Conservation (phyloP, 2,888 invertebrate genomes). For the Uloborus plumipes region DNA sequence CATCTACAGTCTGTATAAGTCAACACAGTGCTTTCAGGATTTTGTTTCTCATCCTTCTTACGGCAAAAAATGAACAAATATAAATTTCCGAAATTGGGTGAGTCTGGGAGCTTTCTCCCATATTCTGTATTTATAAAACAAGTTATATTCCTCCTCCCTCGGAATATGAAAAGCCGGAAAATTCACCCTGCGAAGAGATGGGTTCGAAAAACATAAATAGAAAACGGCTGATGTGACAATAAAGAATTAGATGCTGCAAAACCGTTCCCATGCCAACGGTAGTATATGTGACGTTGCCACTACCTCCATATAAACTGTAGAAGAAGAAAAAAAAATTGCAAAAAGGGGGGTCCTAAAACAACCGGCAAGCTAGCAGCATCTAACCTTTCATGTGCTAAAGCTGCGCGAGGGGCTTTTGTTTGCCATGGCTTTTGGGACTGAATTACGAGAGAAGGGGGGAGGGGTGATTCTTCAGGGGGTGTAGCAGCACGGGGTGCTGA, state of each 20-base stretch:
- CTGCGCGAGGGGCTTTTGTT: slow-evolving; percentile 33
- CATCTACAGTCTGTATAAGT: no score
- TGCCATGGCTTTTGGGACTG: slow-evolving; percentile 58
- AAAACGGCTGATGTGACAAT: slow-evolving; percentile 61
- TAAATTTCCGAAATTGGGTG: no score
- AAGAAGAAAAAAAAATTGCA: slow-evolving; percentile 26
- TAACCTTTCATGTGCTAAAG: slow-evolving; percentile 61
- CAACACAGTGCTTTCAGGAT: no score
- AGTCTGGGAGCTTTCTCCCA: slow-evolving; percentile 10
- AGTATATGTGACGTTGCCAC: slow-evolving; percentile 48
- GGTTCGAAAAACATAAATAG: slow-evolving; percentile 38
- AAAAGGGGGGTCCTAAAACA: slow-evolving; percentile 45
- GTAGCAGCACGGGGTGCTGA: slow-evolving; percentile 40
- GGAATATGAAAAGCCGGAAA: slow-evolving; percentile 11
- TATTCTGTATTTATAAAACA: slow-evolving; percentile 50
- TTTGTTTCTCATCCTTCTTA: no score
- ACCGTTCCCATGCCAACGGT: slow-evolving; percentile 51
- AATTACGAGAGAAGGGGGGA: slow-evolving; percentile 49
- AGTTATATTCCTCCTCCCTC: slow-evolving; percentile 24
- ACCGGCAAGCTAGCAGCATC: slow-evolving; percentile 60
- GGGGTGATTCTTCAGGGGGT: slow-evolving; percentile 40
- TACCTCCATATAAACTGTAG: slow-evolving; percentile 39
- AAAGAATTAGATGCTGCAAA: slow-evolving; percentile 61
- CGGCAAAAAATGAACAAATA: no score
- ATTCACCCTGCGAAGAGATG: background rate